Evolutionary conservation across 2,113 vertebrate genomes (phyloP).

Genomic region (Loxodonta africana): DNA sequence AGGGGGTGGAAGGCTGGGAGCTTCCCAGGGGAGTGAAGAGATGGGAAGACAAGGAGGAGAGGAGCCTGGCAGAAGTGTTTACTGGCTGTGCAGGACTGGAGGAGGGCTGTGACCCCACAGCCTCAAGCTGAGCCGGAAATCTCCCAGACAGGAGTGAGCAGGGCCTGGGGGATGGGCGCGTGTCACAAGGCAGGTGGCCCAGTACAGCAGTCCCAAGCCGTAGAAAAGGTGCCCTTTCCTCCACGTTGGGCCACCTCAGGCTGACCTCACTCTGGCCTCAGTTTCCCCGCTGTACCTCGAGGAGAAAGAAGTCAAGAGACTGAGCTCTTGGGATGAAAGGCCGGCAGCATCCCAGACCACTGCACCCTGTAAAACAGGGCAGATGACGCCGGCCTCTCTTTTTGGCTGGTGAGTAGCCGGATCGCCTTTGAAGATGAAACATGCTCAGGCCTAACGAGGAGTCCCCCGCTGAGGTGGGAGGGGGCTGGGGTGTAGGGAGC

Average conservation of each 20-base stretch:
- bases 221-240: constrained; percentile 1
- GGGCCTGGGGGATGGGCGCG: background rate
- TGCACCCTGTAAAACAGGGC: constrained; percentile 79
- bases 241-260: background rate
- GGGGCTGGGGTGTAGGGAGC: background rate
- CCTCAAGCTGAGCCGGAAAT: constrained; percentile 70
- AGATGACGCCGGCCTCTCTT: constrained; percentile 34
- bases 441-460: constrained; percentile 72
- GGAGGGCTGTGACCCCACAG: background rate
- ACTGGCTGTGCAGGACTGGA: background rate
- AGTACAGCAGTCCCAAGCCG: background rate
- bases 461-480: constrained; percentile 57
- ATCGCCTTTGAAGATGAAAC: constrained; percentile 82
- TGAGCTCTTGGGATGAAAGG: constrained; percentile 78
- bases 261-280: constrained; percentile 55
- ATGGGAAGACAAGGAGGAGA: background rate
- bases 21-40: background rate
- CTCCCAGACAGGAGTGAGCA: constrained; percentile 58
- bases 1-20: background rate
- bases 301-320: constrained; percentile 40
- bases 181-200: background rate
- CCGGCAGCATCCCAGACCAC: constrained; percentile 65
- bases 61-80: constrained; percentile 36
- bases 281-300: constrained; percentile 50
- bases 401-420: constrained; percentile 65